phyloP scores from a whole-genome alignment of 2,113 vertebrate genomes.

The Lutjanus erythropterus region DNA sequence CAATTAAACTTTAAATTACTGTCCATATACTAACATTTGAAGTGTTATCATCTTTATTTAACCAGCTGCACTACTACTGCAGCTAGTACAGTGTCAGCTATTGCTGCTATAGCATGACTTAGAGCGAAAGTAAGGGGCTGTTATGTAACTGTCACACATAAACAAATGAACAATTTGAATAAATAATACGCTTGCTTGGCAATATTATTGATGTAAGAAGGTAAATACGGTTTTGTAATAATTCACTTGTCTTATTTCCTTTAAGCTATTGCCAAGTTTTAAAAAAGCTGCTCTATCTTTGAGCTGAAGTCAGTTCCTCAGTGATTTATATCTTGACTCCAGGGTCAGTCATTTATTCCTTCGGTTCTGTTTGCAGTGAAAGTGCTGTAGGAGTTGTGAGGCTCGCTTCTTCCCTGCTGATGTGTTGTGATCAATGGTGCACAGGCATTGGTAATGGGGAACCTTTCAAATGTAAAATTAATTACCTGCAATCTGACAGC shows the following conservation, averaged over 20 bases:
- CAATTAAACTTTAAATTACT: neutral
- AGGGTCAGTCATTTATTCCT: constrained; percentile 28
- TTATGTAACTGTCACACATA: constrained; percentile 1
- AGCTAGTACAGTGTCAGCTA: neutral
- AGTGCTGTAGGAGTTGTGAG: constrained; percentile 43
- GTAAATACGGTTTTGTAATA: neutral
- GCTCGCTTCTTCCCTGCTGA: constrained; percentile 51
- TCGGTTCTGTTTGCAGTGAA: constrained; percentile 26
- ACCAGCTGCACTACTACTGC: neutral
- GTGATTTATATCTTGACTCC: constrained; percentile 19
- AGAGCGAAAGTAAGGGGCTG: constrained; percentile 3
- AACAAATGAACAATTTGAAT: constrained; percentile 20
- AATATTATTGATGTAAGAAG: neutral
- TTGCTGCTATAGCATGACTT: neutral
- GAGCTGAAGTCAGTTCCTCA: constrained; percentile 9
- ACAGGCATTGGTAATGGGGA: constrained; percentile 66
- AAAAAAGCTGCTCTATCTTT: neutral
- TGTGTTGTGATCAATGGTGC: constrained; percentile 73
- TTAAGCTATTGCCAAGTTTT: neutral
- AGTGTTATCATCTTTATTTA: neutral
- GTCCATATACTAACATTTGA: neutral
- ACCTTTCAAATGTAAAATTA: constrained; percentile 80
- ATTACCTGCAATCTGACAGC: constrained; percentile 76
- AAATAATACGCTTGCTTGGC: constrained; percentile 4
- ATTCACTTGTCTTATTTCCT: constrained; percentile 7